A percentile compares a stretch with the other conserved stretches of the same genome.
These are phyloP conservation scores for Maconellicoccus hirsutus DNA, from an alignment of 1,140 invertebrate genomes.

Conservation along the genomic window DNA sequence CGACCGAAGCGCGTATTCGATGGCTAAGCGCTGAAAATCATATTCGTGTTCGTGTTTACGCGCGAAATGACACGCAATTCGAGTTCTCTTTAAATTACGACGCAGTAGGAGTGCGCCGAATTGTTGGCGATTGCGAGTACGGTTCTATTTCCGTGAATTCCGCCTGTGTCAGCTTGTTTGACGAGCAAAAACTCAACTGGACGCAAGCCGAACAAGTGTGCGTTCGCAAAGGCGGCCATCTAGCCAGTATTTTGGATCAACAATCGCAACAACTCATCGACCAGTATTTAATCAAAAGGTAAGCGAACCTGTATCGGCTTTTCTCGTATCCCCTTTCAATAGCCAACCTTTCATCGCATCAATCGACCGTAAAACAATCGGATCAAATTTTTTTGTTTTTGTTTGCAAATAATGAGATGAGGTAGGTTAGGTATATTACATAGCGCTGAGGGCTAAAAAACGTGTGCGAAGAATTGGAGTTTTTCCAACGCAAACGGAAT, in stretches of 20 bases:
- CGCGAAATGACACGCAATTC: not conserved
- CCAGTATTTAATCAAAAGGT: conserved; percentile 47
- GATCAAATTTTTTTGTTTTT: too few species aligned
- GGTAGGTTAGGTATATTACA: too few species aligned
- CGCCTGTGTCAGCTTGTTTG: conserved; percentile 48
- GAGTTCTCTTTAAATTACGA: conserved; percentile 28
- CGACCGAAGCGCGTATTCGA: not conserved
- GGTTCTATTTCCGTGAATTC: conserved; percentile 48
- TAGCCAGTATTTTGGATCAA: conserved; percentile 48
- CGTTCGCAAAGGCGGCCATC: conserved; percentile 45
- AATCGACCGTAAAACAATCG: too few species aligned
- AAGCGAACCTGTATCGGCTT: too few species aligned
- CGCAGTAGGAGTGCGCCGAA: conserved; percentile 25
- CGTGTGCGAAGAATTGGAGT: too few species aligned
- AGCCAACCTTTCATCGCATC: too few species aligned
- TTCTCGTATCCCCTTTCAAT: too few species aligned
- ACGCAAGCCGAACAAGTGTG: conserved; percentile 50
- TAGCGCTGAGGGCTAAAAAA: too few species aligned
- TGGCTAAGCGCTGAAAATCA: not conserved
- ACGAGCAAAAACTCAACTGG: conserved; percentile 45
- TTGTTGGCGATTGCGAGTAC: conserved; percentile 30
- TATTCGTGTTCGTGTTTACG: not conserved
- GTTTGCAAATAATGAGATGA: too few species aligned
- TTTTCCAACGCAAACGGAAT: too few species aligned
- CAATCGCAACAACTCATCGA: conserved; percentile 47